These are phyloP conservation scores for Ornithoptera priamus DNA, from an alignment of 2,888 invertebrate species.

Conservation along the genomic window DNA sequence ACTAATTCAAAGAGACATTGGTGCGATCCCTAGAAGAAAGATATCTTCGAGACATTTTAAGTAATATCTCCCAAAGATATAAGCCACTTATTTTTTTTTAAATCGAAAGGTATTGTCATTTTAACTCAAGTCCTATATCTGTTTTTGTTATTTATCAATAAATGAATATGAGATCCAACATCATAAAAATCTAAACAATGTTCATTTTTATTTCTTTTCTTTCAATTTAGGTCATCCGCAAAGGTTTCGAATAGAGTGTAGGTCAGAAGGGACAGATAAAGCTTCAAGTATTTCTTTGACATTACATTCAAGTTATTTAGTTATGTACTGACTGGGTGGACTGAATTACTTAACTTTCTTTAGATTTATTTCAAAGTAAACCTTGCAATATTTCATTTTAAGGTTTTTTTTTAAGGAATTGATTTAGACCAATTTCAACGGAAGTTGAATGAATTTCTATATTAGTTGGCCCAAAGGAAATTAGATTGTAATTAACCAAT, in stretches of 20 bases:
- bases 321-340: constrained; percentile 56
- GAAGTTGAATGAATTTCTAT: too few relatives aligned
- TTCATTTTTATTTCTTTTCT: constrained; percentile 69
- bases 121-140: background rate
- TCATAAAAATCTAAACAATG: constrained; percentile 55
- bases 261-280: constrained; percentile 79
- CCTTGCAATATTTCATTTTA: background rate
- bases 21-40: too few relatives aligned
- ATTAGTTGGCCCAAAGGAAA: too few relatives aligned
- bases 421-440: background rate
- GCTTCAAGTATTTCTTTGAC: constrained; percentile 58
- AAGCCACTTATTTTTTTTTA: too few relatives aligned
- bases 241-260: constrained; percentile 78
- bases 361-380: background rate
- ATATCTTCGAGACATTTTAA: too few relatives aligned
- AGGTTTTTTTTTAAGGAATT: background rate
- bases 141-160: background rate
- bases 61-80: too few relatives aligned
- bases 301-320: constrained; percentile 66
- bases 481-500: background rate
- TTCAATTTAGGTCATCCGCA: constrained; percentile 77
- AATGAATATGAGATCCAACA: background rate
- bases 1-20: too few relatives aligned
- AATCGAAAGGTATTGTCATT: too few relatives aligned
- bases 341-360: background rate